A percentile compares a stretch with the other conserved stretches of the same genome.
Evolutionary conservation across 2,888 invertebrate genomes (phyloP).

Genomic region (Dastarcus helophoroides): DNA sequence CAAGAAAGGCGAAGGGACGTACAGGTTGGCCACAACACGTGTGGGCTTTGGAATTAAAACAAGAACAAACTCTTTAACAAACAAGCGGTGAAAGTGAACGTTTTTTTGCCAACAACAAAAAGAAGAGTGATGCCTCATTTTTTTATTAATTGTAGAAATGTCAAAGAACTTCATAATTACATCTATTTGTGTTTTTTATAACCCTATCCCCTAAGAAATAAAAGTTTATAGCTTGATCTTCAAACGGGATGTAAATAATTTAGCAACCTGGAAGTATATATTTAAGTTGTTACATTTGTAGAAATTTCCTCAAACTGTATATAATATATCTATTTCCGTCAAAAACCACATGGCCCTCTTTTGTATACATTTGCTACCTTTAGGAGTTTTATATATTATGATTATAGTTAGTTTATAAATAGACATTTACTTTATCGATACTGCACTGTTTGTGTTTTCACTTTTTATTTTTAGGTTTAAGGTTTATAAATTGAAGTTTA

Average conservation of each 20-base stretch:
- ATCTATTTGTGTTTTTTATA: no score
- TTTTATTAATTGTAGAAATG: no score
- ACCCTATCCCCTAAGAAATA: no score
- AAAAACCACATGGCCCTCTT: conserved; percentile 34
- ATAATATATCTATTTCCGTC: conserved; percentile 36
- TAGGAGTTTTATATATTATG: conserved; percentile 32
- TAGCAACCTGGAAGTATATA: conserved; percentile 23
- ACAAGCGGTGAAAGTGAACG: no score
- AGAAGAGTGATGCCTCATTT: no score
- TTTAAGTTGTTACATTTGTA: conserved; percentile 30
- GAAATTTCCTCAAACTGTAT: conserved; percentile 34
- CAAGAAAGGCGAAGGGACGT: conserved; percentile 60
- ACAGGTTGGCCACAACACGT: conserved; percentile 97
- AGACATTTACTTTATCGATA: conserved; percentile 26
- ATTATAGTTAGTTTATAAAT: conserved; percentile 29
- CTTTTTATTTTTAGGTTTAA: no score
- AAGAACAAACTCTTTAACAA: conserved; percentile 43
- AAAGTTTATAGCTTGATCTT: no score
- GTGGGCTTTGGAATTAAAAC: conserved; percentile 80
- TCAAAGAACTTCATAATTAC: no score
- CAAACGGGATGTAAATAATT: conserved; percentile 25
- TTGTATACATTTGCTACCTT: conserved; percentile 36
- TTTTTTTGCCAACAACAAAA: no score
- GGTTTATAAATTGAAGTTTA: no score
- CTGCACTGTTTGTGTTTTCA: conserved; percentile 23